Conservation (phyloP, 2,113 vertebrate species). For the human (Homo sapiens) region DNA sequence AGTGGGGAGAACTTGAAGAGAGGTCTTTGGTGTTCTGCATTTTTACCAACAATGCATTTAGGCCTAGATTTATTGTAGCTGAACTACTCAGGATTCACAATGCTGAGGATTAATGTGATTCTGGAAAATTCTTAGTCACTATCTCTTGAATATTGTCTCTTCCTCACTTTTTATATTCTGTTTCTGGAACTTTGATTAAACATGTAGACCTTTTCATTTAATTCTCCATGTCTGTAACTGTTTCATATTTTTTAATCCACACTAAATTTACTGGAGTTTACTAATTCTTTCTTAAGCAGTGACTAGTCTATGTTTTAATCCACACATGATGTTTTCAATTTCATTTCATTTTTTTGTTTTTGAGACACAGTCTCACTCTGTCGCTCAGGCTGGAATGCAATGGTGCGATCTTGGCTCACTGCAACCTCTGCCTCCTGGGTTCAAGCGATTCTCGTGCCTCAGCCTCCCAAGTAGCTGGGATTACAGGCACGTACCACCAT, state of each 20-base stretch:
- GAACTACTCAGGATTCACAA: not conserved
- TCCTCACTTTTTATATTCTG: not conserved
- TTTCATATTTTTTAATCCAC: not conserved
- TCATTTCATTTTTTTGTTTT: too few relatives aligned
- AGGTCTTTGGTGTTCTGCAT: not conserved
- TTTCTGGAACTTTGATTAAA: not conserved
- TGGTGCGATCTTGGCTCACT: too few relatives aligned
- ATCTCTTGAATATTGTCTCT: not conserved
- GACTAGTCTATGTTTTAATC: not conserved
- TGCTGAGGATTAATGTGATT: not conserved
- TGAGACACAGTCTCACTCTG: too few relatives aligned
- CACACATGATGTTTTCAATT: not conserved
- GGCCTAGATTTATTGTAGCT: not conserved
- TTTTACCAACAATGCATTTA: not conserved
- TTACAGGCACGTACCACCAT: too few relatives aligned
- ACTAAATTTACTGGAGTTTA: not conserved
- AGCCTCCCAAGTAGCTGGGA: too few relatives aligned
- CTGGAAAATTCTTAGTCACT: not conserved
- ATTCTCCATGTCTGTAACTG: not conserved
- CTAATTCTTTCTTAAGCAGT: not conserved
- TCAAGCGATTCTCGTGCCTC: too few relatives aligned
- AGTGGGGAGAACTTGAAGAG: fast-evolving
- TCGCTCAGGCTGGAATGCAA: too few relatives aligned
- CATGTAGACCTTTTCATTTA: not conserved
- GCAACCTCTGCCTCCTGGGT: too few relatives aligned